A percentile compares a stretch with the other conserved stretches of the same genome.
These are phyloP conservation scores for Catostomus latipinnis DNA, from an alignment of 2,797 vertebrate species.

Conservation along the genomic window DNA sequence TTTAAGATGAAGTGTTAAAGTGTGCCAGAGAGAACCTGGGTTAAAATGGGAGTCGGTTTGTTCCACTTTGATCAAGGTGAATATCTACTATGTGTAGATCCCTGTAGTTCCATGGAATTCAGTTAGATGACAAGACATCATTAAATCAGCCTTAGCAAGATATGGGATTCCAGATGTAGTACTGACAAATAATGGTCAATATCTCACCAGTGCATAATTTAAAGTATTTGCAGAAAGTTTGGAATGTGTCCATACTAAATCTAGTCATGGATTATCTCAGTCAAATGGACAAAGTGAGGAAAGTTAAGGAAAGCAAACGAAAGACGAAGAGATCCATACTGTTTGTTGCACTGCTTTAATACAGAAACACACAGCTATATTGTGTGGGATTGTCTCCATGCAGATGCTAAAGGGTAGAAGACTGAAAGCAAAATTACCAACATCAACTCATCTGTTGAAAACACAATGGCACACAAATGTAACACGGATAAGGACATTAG, in stretches of 20 bases:
- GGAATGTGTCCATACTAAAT: background rate
- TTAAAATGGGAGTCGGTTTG: background rate
- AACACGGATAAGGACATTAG: too few relatives aligned
- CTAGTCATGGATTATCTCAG: background rate
- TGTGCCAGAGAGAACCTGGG: background rate
- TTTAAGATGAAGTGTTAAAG: background rate
- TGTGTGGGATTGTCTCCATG: slow-evolving; percentile 16
- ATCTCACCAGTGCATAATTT: too few relatives aligned
- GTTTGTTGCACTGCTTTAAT: slow-evolving; percentile 8
- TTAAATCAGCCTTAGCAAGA: background rate
- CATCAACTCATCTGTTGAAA: background rate
- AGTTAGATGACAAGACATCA: background rate
- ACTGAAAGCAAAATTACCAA: slow-evolving; percentile 11
- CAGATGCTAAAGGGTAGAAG: slow-evolving; percentile 20
- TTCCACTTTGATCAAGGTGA: slow-evolving; percentile 1
- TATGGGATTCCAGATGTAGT: background rate
- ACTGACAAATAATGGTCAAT: too few relatives aligned
- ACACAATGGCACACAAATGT: too few relatives aligned
- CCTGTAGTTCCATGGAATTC: background rate
- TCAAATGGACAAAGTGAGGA: background rate
- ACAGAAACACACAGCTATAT: slow-evolving; percentile 14
- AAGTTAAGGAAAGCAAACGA: slow-evolving; percentile 14
- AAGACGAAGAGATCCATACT: background rate
- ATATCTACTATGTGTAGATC: slow-evolving; percentile 5
- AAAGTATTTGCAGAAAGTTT: background rate